Conservation (phyloP, 2,888 invertebrate species). For the Lordiphosa andalusiaca region DNA sequence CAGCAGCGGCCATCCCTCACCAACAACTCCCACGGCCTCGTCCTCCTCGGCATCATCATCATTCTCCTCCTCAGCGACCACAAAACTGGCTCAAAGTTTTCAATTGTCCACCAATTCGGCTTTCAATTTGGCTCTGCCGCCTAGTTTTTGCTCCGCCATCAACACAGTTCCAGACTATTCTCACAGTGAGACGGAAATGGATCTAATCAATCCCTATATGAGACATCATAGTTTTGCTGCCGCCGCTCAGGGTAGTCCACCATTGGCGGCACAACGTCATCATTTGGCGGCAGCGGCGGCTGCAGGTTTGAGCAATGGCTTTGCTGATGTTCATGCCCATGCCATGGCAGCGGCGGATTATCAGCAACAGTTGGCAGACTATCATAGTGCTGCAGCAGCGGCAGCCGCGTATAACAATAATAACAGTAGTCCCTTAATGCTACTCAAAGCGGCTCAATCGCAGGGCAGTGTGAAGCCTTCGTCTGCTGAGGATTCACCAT, state of each 20-base stretch:
- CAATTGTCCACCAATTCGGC: slow-evolving; percentile 77
- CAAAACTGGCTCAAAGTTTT: slow-evolving; percentile 66
- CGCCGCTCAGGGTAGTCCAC: slow-evolving; percentile 64
- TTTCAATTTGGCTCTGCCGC: slow-evolving; percentile 78
- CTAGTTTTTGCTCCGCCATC: slow-evolving; percentile 40
- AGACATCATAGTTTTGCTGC: slow-evolving; percentile 75
- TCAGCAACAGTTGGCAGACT: slow-evolving; percentile 74
- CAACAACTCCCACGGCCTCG: slow-evolving; percentile 33
- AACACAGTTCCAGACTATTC: slow-evolving; percentile 31
- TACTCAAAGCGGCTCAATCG: slow-evolving; percentile 62
- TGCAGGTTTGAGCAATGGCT: slow-evolving; percentile 59
- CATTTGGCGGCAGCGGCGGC: slow-evolving; percentile 62
- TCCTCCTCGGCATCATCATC: slow-evolving; percentile 17
- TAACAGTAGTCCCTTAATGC: slow-evolving; percentile 70
- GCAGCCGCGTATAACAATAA: slow-evolving; percentile 76
- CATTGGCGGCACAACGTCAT: slow-evolving; percentile 71
- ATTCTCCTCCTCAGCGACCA: slow-evolving; percentile 39
- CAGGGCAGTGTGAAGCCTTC: slow-evolving; percentile 52
- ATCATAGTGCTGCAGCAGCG: slow-evolving; percentile 76
- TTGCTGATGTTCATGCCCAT: slow-evolving; percentile 67
- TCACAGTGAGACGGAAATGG: slow-evolving; percentile 67
- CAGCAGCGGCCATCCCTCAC: slow-evolving; percentile 59
- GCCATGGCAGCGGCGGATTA: slow-evolving; percentile 77
- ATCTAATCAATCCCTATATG: slow-evolving; percentile 79
- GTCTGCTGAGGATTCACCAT: slow-evolving; percentile 75